Evolutionary conservation across 2,888 invertebrate species (phyloP).

Genomic region (Tetrapedia diversipes): DNA sequence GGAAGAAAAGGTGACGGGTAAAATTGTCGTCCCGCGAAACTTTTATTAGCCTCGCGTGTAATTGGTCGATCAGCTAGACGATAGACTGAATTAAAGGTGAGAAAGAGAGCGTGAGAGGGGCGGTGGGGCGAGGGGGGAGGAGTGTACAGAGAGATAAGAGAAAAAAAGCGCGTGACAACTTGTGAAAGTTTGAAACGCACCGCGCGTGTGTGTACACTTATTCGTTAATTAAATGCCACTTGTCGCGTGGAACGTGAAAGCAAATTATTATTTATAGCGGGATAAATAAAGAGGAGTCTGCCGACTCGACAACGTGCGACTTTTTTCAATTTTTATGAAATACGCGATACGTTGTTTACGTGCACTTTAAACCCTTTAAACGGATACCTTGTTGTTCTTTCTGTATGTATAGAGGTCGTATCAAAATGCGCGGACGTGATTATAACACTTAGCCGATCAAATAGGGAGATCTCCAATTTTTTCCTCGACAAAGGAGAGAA

Average conservation of each 20-base stretch:
- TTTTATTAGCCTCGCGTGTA: slow-evolving; percentile 38
- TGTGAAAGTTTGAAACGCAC: slow-evolving; percentile 31
- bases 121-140: too few relatives aligned
- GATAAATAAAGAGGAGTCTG: slow-evolving; percentile 8
- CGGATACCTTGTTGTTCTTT: too few relatives aligned
- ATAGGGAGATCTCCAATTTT: too few relatives aligned
- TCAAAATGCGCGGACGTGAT: too few relatives aligned
- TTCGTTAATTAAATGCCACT: slow-evolving; percentile 36
- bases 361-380: too few relatives aligned
- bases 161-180: slow-evolving; percentile 17
- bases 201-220: background rate
- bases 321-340: background rate
- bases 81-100: slow-evolving; percentile 20
- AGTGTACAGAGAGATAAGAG: background rate
- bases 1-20: slow-evolving; percentile 48
- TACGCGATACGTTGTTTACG: too few relatives aligned
- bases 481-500: too few relatives aligned
- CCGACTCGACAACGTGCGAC: too few relatives aligned
- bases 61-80: slow-evolving; percentile 30
- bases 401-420: too few relatives aligned
- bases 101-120: background rate
- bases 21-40: slow-evolving; percentile 47
- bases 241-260: slow-evolving; percentile 30
- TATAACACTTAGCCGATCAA: too few relatives aligned
- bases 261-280: slow-evolving; percentile 28